phyloP scores from a whole-genome alignment of 1,140 invertebrate genomes.

The Eupeodes corollae region DNA sequence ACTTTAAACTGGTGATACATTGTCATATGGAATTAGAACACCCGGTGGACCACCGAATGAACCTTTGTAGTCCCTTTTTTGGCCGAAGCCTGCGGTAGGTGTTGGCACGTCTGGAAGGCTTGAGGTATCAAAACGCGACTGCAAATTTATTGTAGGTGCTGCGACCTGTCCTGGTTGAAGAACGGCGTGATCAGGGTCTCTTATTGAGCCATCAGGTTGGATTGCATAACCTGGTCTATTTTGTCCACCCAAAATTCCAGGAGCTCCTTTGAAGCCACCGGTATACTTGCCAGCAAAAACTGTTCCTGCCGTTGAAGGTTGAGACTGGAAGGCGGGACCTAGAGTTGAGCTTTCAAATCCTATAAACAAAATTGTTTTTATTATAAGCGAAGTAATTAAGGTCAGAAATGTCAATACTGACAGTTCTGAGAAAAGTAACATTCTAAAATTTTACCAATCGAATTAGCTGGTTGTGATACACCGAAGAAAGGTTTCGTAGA shows the following conservation, averaged over 20 bases:
- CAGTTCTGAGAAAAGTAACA: too few species aligned
- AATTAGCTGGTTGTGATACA: neutral
- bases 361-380: too few species aligned
- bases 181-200: neutral
- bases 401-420: too few species aligned
- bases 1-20: slow-evolving; percentile 13
- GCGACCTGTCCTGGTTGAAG: neutral
- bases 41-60: slow-evolving; percentile 34
- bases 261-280: slow-evolving; percentile 22
- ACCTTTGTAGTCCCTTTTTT: slow-evolving; percentile 8
- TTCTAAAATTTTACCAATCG: neutral
- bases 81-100: neutral
- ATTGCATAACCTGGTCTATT: slow-evolving; percentile 5
- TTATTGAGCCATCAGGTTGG: slow-evolving; percentile 2
- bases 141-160: neutral
- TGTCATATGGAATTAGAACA: slow-evolving; percentile 29
- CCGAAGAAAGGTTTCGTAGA: too few species aligned
- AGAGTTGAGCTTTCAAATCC: too few species aligned
- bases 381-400: neutral
- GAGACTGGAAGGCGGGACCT: too few species aligned
- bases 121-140: neutral
- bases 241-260: slow-evolving; percentile 17
- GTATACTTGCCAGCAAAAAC: slow-evolving; percentile 5
- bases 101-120: neutral
- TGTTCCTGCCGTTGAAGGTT: neutral